Conservation (phyloP, 2,113 vertebrate species). For the Gymnocephalus cernua region DNA sequence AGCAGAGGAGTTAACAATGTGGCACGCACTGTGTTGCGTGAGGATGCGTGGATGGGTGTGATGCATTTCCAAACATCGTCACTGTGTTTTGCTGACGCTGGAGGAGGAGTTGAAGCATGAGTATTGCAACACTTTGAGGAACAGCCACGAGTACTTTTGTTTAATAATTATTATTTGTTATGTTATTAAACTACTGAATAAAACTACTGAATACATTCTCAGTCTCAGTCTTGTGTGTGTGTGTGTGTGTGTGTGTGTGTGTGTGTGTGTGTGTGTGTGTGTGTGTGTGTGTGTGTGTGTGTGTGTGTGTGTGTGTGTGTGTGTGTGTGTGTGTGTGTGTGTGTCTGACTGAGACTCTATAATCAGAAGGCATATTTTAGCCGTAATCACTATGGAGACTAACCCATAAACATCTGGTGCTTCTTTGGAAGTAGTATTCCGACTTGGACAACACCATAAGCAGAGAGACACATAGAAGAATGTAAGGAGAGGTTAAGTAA, state of each 20-base stretch:
- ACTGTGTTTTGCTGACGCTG: neutral
- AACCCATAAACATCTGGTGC: conserved; percentile 61
- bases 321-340: neutral
- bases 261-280: neutral
- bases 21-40: neutral
- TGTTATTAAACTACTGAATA: conserved; percentile 1
- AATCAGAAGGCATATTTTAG: conserved; percentile 35
- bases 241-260: too few relatives aligned
- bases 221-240: neutral
- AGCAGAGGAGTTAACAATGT: conserved; percentile 3
- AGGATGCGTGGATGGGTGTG: conserved; percentile 6
- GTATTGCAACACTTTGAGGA: conserved; percentile 29
- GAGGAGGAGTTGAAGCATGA: neutral
- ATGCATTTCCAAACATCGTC: conserved; percentile 22
- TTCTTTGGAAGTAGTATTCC: conserved; percentile 22
- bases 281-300: too few relatives aligned
- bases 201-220: neutral
- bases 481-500: conserved; percentile 52
- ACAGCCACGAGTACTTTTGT: neutral
- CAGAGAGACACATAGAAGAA: conserved; percentile 5
- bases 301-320: too few relatives aligned
- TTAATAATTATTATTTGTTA: neutral
- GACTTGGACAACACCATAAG: neutral
- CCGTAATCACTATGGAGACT: conserved; percentile 38
- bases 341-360: neutral